Percentiles rank a stretch among this genome's conserved stretches.
Conservation (phyloP, 2,797 vertebrate species). For the Acipenser ruthenus region DNA sequence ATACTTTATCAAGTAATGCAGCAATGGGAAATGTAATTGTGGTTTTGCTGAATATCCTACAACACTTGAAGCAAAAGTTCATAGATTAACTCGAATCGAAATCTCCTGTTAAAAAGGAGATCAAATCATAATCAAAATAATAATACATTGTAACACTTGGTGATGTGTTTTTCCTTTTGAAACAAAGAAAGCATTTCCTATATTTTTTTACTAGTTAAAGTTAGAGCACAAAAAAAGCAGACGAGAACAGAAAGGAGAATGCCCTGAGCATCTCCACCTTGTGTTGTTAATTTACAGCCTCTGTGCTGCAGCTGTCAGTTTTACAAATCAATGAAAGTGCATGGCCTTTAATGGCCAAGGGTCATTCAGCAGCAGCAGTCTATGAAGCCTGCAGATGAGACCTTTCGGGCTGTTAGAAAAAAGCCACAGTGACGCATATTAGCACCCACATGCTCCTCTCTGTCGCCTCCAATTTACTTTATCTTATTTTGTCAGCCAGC, state of each 20-base stretch:
- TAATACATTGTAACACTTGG: too few species aligned
- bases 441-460: slow-evolving; percentile 49
- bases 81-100: too few species aligned
- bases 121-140: too few species aligned
- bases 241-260: slow-evolving; percentile 7
- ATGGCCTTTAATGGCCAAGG: slow-evolving; percentile 39
- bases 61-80: too few species aligned
- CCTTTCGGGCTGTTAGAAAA: slow-evolving; percentile 50
- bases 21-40: too few species aligned
- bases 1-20: too few species aligned
- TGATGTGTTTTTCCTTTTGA: neutral
- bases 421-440: slow-evolving; percentile 45
- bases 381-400: slow-evolving; percentile 40
- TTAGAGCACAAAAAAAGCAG: neutral
- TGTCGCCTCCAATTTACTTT: slow-evolving; percentile 63
- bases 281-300: slow-evolving; percentile 50
- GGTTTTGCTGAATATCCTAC: too few species aligned
- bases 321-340: slow-evolving; percentile 51
- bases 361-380: slow-evolving; percentile 41
- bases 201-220: neutral
- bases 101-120: too few species aligned
- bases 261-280: slow-evolving; percentile 30
- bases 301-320: slow-evolving; percentile 51
- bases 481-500: slow-evolving; percentile 59
- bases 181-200: neutral